Conservation (phyloP, 2,113 vertebrate species). For the Aphyosemion australe region DNA sequence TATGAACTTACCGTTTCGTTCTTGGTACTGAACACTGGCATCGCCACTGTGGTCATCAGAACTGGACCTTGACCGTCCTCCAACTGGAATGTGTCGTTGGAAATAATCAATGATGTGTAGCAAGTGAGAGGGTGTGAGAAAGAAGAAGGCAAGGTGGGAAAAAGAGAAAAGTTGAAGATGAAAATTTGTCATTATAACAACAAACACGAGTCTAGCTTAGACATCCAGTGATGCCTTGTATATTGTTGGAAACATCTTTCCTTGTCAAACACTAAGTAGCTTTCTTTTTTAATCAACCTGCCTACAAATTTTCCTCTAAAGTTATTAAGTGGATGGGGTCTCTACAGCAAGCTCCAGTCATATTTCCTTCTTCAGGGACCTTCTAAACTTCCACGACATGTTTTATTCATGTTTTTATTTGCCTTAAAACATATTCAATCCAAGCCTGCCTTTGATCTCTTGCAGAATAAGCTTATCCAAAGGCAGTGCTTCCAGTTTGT, state of each 20-base stretch:
- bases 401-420: slow-evolving; percentile 76
- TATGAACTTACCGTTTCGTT: slow-evolving; percentile 93
- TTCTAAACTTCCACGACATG: slow-evolving; percentile 56
- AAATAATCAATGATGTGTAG: slow-evolving; percentile 39
- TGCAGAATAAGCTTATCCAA: slow-evolving; percentile 60
- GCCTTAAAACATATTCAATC: slow-evolving; percentile 68
- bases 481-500: slow-evolving; percentile 54
- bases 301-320: slow-evolving; percentile 14
- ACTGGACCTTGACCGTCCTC: slow-evolving; percentile 89
- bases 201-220: slow-evolving; percentile 1
- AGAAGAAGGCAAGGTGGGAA: slow-evolving; percentile 5
- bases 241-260: slow-evolving; percentile 28
- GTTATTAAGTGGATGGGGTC: slow-evolving; percentile 23
- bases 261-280: slow-evolving; percentile 14
- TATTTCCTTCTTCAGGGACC: slow-evolving; percentile 48
- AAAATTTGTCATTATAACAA: slow-evolving; percentile 29
- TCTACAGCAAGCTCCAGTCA: slow-evolving; percentile 26
- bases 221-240: slow-evolving; percentile 4
- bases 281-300: slow-evolving; percentile 18
- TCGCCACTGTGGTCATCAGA: slow-evolving; percentile 98
- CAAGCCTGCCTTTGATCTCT: slow-evolving; percentile 65
- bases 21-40: slow-evolving; percentile 99
- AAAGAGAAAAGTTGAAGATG: slow-evolving; percentile 22
- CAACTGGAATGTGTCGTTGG: slow-evolving; percentile 79
- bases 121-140: slow-evolving; percentile 8